Evolutionary conservation across 2,113 vertebrate species (phyloP).

Genomic region (Limanda limanda): DNA sequence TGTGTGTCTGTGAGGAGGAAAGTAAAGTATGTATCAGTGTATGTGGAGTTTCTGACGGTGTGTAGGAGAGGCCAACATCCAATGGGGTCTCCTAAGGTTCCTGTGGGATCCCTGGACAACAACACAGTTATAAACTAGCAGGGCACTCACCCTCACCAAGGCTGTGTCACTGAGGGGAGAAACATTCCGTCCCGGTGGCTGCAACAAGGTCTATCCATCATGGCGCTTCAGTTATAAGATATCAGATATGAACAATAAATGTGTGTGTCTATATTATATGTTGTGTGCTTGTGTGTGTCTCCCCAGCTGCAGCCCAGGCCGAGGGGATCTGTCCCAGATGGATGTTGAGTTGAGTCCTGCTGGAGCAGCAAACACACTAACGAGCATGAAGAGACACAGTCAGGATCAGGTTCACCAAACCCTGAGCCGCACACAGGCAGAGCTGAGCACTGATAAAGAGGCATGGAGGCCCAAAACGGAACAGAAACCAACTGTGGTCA

Average conservation of each 20-base stretch:
- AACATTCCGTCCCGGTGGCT: not conserved
- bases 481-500: no score
- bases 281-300: not conserved
- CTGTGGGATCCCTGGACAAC: not conserved
- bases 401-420: conserved; percentile 14
- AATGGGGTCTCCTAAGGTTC: not conserved
- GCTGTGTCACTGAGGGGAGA: no score
- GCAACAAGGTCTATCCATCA: not conserved
- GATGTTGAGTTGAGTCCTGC: conserved; percentile 30
- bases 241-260: not conserved
- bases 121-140: not conserved
- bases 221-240: no score
- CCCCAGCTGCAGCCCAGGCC: conserved; percentile 36
- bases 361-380: conserved; percentile 8
- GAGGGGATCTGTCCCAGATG: conserved; percentile 16
- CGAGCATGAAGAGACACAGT: conserved; percentile 21
- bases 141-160: no score
- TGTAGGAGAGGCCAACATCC: not conserved
- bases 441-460: not conserved
- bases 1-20: not conserved
- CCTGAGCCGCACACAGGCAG: not conserved
- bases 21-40: no score
- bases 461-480: not conserved
- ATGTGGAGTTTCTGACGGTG: not conserved
- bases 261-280: not conserved